Base-by-base conservation (phyloP, 2,797 vertebrate genomes). In the Pseudochaenichthys georgianus region DNA sequence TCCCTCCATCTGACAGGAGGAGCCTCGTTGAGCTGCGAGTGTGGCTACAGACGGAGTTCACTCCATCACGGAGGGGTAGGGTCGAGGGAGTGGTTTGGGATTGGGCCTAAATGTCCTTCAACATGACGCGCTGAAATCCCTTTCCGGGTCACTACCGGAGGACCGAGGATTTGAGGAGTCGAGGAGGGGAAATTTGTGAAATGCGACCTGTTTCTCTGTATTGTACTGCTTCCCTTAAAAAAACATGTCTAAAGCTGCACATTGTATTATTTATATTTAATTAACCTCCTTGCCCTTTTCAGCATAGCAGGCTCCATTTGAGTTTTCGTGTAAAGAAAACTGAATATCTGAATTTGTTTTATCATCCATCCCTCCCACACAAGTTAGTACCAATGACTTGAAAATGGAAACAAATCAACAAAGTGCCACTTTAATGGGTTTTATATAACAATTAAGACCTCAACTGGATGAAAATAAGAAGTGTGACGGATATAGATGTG, bases 321-420 rank as follows among this genome's bases (percentile, higher is more conserved):
- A 65, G 23, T 38, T 46, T 77, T 43, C 19, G 19, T 42, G 45
- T 43, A 74, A 31, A 75, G 53, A 61, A 41, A 61, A 55, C 19
- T 58, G 42, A 74, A 79, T 50, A 72, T 61, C 21, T 70, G 68
- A 84, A 83, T 66, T 6, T 41, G 47, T 76, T 69, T 85, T 34
- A 73, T 67, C 53, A 66, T 67, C 31, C 6, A 41, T 41, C 23
- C 67, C 50, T 74, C 63, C 65, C 45, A 85, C 65, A 64, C 66
- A 66, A 50, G 50, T 72, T 46, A 41, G n/a, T 45, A 53, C 50
- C 23, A 62, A 19, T 60, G 57, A 75, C 64, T 50, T 51, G n/a
- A 53, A 64, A 61, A 4, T 5, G 1, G 0, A 9, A 38, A 9
- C 38, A 5, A 19, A 57, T 38, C 46, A 16, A n/a, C 13, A 0